Base-by-base conservation (phyloP, 2,888 invertebrate species). In the Pammene aurita region DNA sequence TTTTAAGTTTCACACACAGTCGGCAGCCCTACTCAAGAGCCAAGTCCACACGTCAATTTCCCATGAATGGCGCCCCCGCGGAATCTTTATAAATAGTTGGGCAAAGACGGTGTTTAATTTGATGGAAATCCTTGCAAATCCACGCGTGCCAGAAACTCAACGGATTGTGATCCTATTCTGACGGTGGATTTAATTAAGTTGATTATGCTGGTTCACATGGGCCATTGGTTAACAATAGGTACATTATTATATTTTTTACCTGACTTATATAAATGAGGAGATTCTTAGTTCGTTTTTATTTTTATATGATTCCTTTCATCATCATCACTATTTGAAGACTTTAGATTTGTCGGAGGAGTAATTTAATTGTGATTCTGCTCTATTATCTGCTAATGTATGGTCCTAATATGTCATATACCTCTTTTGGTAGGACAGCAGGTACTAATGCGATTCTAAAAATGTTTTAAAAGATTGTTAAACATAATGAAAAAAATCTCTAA, bases 11-110 rank as follows among this genome's bases (percentile, higher is more conserved):
- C 5, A 0, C 14, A 2, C 38, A 38, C 13, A 26, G 38, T 61
- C 9, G 35, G 7, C 41, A 62, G 41, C 62, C 62, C 62, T 62
- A 18, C 2, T n/a, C 10, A 13, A 18, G 44, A 60, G 54, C 54
- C 13, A 58, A 58, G 62, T 64, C 63, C 88, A 88, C 89, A 92
- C 92, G 91, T 92, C 91, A 90, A 92, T 92, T 92, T 90, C 90
- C 90, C 90, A 87, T 92, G 90, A 92, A 92, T 90, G 79, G 87
- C 70, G 70, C 62, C 85, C 84, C 86, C 81, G 72, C 78, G 85
- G 86, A 92, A 91, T 92, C 92, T 92, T 92, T 91, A 89, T 88
- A 91, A 92, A 92, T 92, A 92, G 91, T 92, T 91, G 80, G 81
- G 82, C 77, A 79, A 88, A 86, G 87, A 86, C 80, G 85, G 77